These are phyloP conservation scores for Noctua comes DNA, from an alignment of 2,888 invertebrate genomes.

Conservation along the genomic window DNA sequence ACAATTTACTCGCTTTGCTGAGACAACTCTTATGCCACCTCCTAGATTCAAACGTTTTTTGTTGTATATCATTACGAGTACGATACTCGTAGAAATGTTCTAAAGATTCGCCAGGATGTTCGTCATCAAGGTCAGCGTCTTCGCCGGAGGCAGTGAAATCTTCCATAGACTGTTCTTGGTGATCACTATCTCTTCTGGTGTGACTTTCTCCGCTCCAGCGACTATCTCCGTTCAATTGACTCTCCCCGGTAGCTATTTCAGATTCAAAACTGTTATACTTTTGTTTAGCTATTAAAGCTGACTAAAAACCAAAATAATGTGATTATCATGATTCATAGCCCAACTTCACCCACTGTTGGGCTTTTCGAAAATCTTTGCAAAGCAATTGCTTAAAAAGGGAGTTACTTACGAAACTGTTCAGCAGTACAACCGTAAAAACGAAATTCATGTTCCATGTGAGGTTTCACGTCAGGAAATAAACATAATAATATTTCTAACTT, in stretches of 20 bases:
- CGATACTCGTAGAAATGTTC: slow-evolving; percentile 10
- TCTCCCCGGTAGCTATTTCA: slow-evolving; percentile 23
- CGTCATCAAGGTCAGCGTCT: not conserved
- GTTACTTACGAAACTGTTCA: slow-evolving; percentile 44
- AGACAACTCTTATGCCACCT: slow-evolving; percentile 25
- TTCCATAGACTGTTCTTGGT: slow-evolving; percentile 5
- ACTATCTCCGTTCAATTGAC: slow-evolving; percentile 12
- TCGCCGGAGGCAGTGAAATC: slow-evolving; percentile 11
- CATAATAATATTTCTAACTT: slow-evolving; percentile 13
- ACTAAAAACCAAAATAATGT: slow-evolving; percentile 32
- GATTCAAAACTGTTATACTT: slow-evolving; percentile 19
- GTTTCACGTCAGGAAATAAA: slow-evolving; percentile 9
- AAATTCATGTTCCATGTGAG: slow-evolving; percentile 42
- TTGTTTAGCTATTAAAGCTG: slow-evolving; percentile 26
- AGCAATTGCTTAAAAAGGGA: not conserved
- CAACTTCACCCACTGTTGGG: too few relatives aligned
- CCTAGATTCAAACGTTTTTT: slow-evolving; percentile 26
- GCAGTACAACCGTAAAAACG: not conserved
- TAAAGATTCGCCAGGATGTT: not conserved
- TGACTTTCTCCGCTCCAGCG: slow-evolving; percentile 7
- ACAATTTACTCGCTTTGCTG: slow-evolving; percentile 37
- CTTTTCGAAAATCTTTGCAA: not conserved
- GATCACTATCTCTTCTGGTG: not conserved
- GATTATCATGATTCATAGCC: too few relatives aligned
- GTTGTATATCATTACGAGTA: not conserved